Evolutionary conservation across 2,888 invertebrate genomes (phyloP), one percentile per base, ranked within the genome.

Genomic region (Crocallis elinguaria): DNA sequence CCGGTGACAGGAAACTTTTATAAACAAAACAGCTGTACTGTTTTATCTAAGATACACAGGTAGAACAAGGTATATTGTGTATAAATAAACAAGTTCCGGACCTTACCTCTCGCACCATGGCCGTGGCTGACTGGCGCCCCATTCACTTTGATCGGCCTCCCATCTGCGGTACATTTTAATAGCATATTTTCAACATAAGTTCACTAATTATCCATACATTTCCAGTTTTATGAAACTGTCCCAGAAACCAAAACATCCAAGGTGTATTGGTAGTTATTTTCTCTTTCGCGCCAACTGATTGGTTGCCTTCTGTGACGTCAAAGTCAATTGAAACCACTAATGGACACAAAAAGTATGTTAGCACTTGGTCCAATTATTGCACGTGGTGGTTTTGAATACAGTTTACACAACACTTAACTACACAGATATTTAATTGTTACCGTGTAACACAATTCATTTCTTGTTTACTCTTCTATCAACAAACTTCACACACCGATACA

Each of bases 161-260:
- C 91, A 76, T 91, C 91, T 60, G 90, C 88, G 66, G 90, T 89
- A 69, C 90, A 91, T 90, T 91, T 91, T 72, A 91, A 81, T 72
- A 91, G 78, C 91, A 91, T 91, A 82, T 75, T 88, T 86, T 70
- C 66, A 74, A 70, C 70, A 73, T 70, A 71, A 63, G 70, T 76
- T 81, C 84, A 84, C 79, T 79, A 75, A 79, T 80, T 80, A 80
- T 82, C 84, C 72, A 68, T 81, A 77, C 76, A 79, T 69, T 65
- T 75, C 73, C 72, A 64, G 64, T 64, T 62, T 57, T 62, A 55
- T 67, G 71, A 69, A 68, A 75, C 66, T 74, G 72, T 79, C 74
- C 73, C 60, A 67, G 61, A 71, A 74, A 80, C 68, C 73, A 78
- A 77, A 81, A 78, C 78, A 82, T 73, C 57, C 67, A 66, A 61